Percentiles rank a stretch among this genome's conserved stretches.
phyloP scores from a whole-genome alignment of 1,140 invertebrate genomes.

The Elysia chlorotica region DNA sequence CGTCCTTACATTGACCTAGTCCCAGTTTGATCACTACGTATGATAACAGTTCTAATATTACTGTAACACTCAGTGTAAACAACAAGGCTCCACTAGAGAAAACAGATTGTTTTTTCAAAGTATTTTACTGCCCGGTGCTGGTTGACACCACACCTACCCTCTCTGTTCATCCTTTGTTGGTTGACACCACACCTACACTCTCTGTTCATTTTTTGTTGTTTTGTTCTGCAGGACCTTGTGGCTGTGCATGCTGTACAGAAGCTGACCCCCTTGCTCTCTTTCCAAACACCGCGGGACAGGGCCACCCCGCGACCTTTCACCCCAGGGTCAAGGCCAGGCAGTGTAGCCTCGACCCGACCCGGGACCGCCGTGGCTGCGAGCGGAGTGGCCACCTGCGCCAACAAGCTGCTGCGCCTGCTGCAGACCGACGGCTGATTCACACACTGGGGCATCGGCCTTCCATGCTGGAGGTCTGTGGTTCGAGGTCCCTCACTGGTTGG shows the following conservation, averaged over 20 bases:
- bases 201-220: neutral
- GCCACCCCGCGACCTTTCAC: conserved; percentile 22
- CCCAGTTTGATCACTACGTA: too few species aligned
- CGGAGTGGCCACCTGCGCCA: conserved; percentile 7
- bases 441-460: neutral
- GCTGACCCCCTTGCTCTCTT: conserved; percentile 26
- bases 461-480: neutral
- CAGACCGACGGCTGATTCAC: neutral
- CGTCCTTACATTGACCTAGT: too few species aligned
- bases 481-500: neutral
- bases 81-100: neutral
- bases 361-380: neutral
- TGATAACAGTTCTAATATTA: too few species aligned
- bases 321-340: conserved; percentile 17
- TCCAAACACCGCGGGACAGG: conserved; percentile 24
- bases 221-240: conserved; percentile 36
- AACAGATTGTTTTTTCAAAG: neutral
- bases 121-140: neutral
- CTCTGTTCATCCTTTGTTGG: neutral
- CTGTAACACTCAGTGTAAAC: neutral
- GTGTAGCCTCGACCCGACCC: conserved; percentile 1
- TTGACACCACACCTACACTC: neutral
- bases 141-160: neutral
- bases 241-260: conserved; percentile 40
- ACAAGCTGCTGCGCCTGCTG: conserved; percentile 8